A percentile compares a stretch with the other conserved stretches of the same genome.
These are phyloP conservation scores for Melanophora roralis DNA, from an alignment of 2,888 invertebrate species.

Conservation along the genomic window DNA sequence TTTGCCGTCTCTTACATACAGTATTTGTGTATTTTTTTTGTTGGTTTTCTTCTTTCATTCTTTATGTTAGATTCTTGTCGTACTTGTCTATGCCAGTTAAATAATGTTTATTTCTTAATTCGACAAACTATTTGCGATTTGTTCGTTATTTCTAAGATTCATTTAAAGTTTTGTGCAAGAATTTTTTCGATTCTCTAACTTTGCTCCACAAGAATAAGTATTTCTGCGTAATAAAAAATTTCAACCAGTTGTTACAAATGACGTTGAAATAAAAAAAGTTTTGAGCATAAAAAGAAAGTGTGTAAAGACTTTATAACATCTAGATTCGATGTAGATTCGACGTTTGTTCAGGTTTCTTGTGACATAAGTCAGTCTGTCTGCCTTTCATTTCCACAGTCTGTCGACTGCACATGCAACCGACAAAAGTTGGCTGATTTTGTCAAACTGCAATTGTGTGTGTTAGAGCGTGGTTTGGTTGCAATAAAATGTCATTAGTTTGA, in stretches of 20 bases:
- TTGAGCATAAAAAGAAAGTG: not conserved
- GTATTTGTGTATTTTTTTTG: not conserved
- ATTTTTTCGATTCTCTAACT: not conserved
- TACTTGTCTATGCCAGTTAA: constrained; percentile 14
- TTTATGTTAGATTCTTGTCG: not conserved
- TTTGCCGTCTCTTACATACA: not conserved
- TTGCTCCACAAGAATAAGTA: not conserved
- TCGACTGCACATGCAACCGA: not conserved
- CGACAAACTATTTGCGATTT: constrained; percentile 19
- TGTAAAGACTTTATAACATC: not conserved
- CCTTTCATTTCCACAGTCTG: not conserved
- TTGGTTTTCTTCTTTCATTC: not conserved
- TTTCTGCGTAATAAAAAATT: constrained; percentile 18
- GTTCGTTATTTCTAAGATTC: not conserved
- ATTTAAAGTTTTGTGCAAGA: constrained; percentile 13
- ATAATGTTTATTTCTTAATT: constrained; percentile 41
- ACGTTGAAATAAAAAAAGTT: constrained; percentile 12
- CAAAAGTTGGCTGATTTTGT: not conserved
- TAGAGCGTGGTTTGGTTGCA: too few species aligned
- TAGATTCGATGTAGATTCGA: constrained; percentile 17
- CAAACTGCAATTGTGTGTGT: not conserved
- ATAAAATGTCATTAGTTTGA: too few species aligned
- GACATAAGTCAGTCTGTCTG: not conserved
- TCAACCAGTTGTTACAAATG: constrained; percentile 40
- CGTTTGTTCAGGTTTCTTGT: not conserved